Evolutionary conservation across 2,888 invertebrate species (phyloP).

Genomic region (Drosophila gaucha): DNA sequence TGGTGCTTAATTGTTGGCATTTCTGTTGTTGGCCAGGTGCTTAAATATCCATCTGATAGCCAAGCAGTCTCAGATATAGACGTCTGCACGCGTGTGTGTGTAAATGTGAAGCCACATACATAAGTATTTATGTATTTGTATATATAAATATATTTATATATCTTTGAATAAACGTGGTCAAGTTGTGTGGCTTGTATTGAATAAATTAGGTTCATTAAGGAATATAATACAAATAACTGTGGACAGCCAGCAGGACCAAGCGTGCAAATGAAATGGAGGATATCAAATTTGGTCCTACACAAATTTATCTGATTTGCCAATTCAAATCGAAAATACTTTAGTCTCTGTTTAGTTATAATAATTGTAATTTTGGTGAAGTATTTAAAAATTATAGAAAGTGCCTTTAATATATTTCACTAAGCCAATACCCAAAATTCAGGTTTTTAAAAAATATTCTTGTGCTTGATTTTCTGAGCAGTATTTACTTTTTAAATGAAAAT

Average conservation of each 20-base stretch:
- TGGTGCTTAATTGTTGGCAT: slow-evolving; percentile 50
- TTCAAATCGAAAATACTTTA: background rate
- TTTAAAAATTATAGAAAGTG: too few species aligned
- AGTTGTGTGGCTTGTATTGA: slow-evolving; percentile 31
- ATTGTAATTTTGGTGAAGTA: too few species aligned
- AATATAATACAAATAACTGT: slow-evolving; percentile 23
- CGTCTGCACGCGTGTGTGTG: too few species aligned
- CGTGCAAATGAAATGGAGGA: background rate
- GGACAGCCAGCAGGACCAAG: background rate
- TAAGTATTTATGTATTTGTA: slow-evolving; percentile 7
- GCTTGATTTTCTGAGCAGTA: too few species aligned
- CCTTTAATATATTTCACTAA: too few species aligned
- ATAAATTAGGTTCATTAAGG: slow-evolving; percentile 64
- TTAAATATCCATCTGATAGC: slow-evolving; percentile 41
- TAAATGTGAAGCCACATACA: background rate
- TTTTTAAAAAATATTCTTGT: too few species aligned
- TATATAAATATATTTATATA: slow-evolving; percentile 24
- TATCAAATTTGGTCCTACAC: background rate
- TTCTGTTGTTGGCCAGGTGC: slow-evolving; percentile 45
- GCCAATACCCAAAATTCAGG: too few species aligned
- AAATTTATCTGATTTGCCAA: background rate
- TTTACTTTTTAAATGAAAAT: too few species aligned
- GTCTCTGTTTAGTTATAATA: too few species aligned
- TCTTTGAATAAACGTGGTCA: slow-evolving; percentile 18
- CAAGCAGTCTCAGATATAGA: slow-evolving; percentile 23